Evolutionary conservation across 2,797 vertebrate species (phyloP).

Genomic region (Parotocinclus haroldoi): DNA sequence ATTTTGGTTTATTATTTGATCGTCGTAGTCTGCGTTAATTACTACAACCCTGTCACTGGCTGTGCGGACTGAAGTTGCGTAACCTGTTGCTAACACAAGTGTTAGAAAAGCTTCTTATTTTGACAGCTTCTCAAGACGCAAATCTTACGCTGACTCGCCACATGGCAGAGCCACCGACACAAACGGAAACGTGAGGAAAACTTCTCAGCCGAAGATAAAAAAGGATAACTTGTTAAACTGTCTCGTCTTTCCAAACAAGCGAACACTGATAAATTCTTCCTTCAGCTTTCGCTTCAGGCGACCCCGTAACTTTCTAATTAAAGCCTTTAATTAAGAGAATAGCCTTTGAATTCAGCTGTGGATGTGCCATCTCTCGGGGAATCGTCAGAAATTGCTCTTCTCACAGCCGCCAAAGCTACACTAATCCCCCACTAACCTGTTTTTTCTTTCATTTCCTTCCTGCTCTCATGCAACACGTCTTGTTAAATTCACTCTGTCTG

Average conservation of each 20-base stretch:
- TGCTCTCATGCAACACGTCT: slow-evolving; percentile 15
- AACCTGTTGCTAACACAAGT: too few relatives aligned
- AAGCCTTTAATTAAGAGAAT: slow-evolving; percentile 66
- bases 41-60: too few relatives aligned
- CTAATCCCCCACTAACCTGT: slow-evolving; percentile 43
- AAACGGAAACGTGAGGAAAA: too few relatives aligned
- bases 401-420: slow-evolving; percentile 48
- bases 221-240: too few relatives aligned
- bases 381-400: slow-evolving; percentile 51
- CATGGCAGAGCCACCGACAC: too few relatives aligned
- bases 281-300: slow-evolving; percentile 33
- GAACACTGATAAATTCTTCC: slow-evolving; percentile 22
- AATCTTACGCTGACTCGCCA: too few relatives aligned
- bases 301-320: slow-evolving; percentile 36
- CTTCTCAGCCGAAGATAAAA: too few relatives aligned
- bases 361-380: slow-evolving; percentile 53
- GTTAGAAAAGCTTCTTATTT: too few relatives aligned
- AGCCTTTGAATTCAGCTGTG: slow-evolving; percentile 68
- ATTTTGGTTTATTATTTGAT: too few relatives aligned
- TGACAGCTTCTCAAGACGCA: too few relatives aligned
- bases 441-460: background rate
- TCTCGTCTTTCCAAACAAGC: slow-evolving; percentile 10
- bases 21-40: too few relatives aligned
- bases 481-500: slow-evolving; percentile 18
- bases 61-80: too few relatives aligned